Conservation (phyloP, 2,888 invertebrate genomes). For the Tenthredo notha region DNA sequence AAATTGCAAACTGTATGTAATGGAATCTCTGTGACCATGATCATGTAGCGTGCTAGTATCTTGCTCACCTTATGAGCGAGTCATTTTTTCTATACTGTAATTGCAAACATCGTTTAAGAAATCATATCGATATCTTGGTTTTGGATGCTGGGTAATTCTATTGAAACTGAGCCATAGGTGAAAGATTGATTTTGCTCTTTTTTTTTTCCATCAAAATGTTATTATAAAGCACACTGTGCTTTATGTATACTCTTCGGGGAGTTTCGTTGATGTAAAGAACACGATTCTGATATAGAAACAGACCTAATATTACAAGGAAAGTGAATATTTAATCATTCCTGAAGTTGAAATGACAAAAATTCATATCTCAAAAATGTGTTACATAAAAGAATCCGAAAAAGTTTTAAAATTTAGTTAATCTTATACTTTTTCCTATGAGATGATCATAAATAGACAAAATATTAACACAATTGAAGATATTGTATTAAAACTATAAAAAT, state of each 20-base stretch:
- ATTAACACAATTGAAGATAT: neutral
- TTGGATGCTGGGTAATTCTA: neutral
- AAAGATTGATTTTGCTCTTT: neutral
- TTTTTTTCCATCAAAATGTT: neutral
- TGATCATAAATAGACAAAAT: neutral
- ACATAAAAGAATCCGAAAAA: neutral
- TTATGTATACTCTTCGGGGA: neutral
- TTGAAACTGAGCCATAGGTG: neutral
- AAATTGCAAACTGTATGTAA: slow-evolving; percentile 13
- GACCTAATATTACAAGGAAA: neutral
- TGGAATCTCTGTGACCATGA: neutral
- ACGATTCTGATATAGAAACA: neutral
- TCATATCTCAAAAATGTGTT: neutral
- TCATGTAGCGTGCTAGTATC: neutral
- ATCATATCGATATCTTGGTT: neutral
- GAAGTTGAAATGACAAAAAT: neutral
- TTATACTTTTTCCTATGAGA: neutral
- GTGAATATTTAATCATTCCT: neutral
- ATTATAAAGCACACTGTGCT: neutral
- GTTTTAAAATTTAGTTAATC: neutral
- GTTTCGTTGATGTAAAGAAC: neutral
- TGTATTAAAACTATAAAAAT: neutral
- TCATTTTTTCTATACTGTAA: neutral
- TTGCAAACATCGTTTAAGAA: neutral
- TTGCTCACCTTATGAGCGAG: neutral